Base-by-base conservation (phyloP, 2,113 vertebrate genomes). In the Amazona guildingii region DNA sequence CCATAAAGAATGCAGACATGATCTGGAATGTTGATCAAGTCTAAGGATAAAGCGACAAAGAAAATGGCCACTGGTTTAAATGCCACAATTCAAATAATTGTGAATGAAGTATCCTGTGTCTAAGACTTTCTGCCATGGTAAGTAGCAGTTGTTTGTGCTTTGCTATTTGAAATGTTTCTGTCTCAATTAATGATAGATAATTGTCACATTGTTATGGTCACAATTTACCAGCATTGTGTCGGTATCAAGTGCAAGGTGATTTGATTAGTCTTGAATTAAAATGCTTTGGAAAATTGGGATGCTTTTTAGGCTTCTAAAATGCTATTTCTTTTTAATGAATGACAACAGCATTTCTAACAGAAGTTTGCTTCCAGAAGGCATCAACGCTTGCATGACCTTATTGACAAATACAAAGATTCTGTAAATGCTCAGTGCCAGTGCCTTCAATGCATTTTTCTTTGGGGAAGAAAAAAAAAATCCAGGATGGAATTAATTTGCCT, bases 321-420 rank as follows among this genome's bases (percentile, higher is more conserved):
- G 33, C 11, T 37, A 2, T 57, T 89, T 78, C 19, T 37, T 87
- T 72, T 82, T 52, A 57, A 64, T 83, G 31, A 91, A 54, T 73
- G 57, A 75, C 39, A 91, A n/a, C 66, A 54, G n/a, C 24, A 63
- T 91, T 95, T 66, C 44, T 87, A 91, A 79, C 57, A 69, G 57
- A 81, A 88, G 41, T 83, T 94, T 83, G n/a, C 37, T 88, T 95
- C 70, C 62, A 59, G 77, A 85, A 95, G 46, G 33, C 62, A 46
- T 82, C 74, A 85, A 51, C 52, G 24, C 86, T 96, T 88, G 46
- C 41, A 31, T 0, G 10, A 66, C 17, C 28, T 88, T 92, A 74
- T 59, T 74, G 72, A 83, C 41, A 83, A 52, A 89, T 51, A 46
- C 28, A 61, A 57, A 8, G 24, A 41, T 90, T 94, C 39, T 83